Conservation (phyloP, 1,140 invertebrate genomes). For the Gryllus bimaculatus region DNA sequence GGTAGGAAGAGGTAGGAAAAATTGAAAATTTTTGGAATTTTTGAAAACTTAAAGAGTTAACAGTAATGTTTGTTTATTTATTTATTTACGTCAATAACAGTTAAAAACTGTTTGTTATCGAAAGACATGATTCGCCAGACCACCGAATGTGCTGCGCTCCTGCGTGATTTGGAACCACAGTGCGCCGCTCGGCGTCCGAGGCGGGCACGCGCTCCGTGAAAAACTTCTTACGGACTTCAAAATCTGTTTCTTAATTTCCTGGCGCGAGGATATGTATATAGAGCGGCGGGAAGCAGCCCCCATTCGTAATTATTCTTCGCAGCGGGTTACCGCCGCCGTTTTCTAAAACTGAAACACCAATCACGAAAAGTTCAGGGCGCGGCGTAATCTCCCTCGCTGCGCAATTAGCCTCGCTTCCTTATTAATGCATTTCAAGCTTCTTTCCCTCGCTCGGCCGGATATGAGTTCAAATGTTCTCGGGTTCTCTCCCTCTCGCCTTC, state of each 20-base stretch:
- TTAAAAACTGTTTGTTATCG: too few relatives aligned
- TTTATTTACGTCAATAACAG: too few relatives aligned
- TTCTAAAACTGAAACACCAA: constrained; percentile 16
- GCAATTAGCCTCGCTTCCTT: constrained; percentile 18
- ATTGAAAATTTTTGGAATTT: too few relatives aligned
- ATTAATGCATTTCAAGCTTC: constrained; percentile 19
- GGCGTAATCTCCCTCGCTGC: constrained; percentile 1
- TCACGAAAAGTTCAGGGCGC: constrained; percentile 9
- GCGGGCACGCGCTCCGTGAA: background rate
- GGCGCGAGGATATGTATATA: background rate
- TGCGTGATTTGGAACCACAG: too few relatives aligned
- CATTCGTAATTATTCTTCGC: constrained; percentile 19
- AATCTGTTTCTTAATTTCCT: constrained; percentile 21
- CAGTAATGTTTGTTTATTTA: too few relatives aligned
- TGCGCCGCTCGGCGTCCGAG: too few relatives aligned
- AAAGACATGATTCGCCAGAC: too few relatives aligned
- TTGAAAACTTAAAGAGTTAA: too few relatives aligned
- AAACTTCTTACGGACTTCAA: background rate
- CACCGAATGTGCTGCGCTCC: too few relatives aligned
- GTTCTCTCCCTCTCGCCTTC: background rate
- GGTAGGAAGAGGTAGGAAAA: too few relatives aligned
- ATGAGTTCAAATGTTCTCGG: constrained; percentile 11
- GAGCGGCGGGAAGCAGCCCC: background rate
- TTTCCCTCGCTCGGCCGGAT: constrained; percentile 14
- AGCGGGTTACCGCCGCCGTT: constrained; percentile 18